phyloP scores from a whole-genome alignment of 2,113 vertebrate species.

The Sturnus vulgaris region DNA sequence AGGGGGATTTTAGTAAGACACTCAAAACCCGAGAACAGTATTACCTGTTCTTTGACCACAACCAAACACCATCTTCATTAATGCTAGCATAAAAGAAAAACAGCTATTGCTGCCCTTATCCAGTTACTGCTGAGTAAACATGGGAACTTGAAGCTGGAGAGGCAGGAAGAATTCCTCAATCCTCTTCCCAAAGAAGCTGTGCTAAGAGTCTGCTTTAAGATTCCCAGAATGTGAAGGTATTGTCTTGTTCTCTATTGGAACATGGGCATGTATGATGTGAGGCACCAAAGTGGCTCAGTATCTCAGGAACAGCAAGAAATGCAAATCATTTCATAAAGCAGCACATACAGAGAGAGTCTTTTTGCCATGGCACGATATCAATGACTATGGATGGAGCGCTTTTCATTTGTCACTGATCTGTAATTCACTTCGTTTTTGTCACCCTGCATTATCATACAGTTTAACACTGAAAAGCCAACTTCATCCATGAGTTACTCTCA shows the following conservation, averaged over 20 bases:
- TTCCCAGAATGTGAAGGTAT: not conserved
- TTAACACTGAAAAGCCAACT: not conserved
- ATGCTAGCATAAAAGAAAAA: not conserved
- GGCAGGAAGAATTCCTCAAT: not conserved
- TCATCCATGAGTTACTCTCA: not conserved
- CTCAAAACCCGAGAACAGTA: not conserved
- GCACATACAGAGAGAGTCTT: not conserved
- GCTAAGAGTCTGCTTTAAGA: not conserved
- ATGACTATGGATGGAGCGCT: not conserved
- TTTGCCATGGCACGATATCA: rapidly evolving
- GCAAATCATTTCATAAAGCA: not conserved
- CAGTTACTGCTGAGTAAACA: not conserved
- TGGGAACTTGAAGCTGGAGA: not conserved
- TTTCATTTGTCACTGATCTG: not conserved
- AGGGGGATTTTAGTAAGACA: not conserved
- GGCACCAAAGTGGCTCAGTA: not conserved
- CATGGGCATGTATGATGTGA: not conserved
- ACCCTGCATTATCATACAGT: not conserved
- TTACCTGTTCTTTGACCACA: not conserved
- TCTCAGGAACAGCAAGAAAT: not conserved
- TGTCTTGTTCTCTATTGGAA: not conserved
- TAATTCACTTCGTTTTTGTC: not conserved
- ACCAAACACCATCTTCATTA: not conserved
- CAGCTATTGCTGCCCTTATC: not conserved
- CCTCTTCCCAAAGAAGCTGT: not conserved